Evolutionary conservation across 1,140 invertebrate species (phyloP).

Genomic region (Meloidogyne chitwoodi): DNA sequence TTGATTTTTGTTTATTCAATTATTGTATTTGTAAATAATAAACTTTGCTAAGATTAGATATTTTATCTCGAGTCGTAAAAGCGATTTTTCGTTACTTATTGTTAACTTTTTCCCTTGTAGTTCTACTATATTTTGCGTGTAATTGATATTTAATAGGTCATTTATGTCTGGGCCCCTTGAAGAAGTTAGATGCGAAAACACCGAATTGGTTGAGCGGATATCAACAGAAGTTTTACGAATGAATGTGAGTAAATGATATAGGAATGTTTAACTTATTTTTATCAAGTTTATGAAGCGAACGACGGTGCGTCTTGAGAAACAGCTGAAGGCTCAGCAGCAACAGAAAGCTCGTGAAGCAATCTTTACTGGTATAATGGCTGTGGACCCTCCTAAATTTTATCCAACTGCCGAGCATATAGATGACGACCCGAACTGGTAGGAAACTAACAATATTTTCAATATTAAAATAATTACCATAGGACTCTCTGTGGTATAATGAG

Average conservation of each 20-base stretch:
- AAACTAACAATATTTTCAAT: background rate
- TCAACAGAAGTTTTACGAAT: conserved; percentile 13
- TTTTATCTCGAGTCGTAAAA: no score
- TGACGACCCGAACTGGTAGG: conserved; percentile 6
- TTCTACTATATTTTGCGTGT: no score
- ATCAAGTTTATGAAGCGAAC: conserved; percentile 13
- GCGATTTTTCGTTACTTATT: background rate
- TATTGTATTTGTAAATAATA: no score
- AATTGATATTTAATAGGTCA: no score
- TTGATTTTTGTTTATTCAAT: background rate
- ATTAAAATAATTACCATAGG: background rate
- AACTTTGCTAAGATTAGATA: no score
- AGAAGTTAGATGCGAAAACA: background rate
- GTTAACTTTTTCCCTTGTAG: no score
- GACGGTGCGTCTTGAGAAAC: background rate
- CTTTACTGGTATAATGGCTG: conserved; percentile 15
- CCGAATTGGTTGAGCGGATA: background rate
- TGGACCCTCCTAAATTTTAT: conserved; percentile 6
- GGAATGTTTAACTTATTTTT: background rate
- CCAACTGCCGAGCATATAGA: conserved; percentile 13
- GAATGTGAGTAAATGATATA: conserved; percentile 15
- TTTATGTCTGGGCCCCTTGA: background rate
- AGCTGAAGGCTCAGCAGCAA: background rate
- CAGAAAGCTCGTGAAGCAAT: conserved; percentile 11
- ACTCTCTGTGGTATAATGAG: conserved; percentile 14